Evolutionary conservation across 2,113 vertebrate species (phyloP).

Genomic region (Accipiter virgatus): DNA sequence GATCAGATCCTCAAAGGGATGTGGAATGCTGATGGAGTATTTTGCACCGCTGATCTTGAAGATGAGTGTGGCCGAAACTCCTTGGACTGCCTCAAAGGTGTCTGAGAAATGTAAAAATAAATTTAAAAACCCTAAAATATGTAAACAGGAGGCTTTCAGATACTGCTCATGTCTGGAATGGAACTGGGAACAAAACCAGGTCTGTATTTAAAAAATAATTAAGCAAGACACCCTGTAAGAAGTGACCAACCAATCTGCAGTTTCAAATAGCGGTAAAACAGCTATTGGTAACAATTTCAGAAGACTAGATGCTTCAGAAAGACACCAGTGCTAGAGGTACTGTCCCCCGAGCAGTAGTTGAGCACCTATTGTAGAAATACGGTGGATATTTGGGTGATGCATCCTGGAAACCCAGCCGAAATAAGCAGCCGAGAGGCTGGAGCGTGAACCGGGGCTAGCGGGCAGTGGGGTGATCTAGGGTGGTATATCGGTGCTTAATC

Average conservation of each 20-base stretch:
- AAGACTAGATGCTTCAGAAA: neutral
- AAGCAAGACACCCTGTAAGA: neutral
- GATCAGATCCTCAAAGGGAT: neutral
- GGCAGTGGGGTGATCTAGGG: fast-evolving
- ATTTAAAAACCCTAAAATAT: neutral
- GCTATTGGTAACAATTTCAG: fast-evolving
- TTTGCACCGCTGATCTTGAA: neutral
- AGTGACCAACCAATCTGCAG: neutral
- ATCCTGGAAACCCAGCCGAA: neutral
- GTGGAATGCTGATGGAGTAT: neutral
- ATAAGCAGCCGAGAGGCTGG: neutral
- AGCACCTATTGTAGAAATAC: fast-evolving
- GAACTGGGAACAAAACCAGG: neutral
- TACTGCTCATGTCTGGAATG: neutral
- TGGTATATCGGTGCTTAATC: neutral
- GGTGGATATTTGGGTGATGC: neutral
- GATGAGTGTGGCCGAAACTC: neutral
- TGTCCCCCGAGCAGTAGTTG: fast-evolving
- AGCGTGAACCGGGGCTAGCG: neutral
- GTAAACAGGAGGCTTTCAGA: neutral
- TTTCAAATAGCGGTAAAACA: neutral
- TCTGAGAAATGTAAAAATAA: neutral
- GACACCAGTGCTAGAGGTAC: neutral
- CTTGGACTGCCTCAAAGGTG: neutral
- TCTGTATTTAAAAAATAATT: neutral